A percentile compares a stretch with the other conserved stretches of the same genome.
Conservation (phyloP, 2,113 vertebrate genomes). For the Gallinago jamesoni region DNA sequence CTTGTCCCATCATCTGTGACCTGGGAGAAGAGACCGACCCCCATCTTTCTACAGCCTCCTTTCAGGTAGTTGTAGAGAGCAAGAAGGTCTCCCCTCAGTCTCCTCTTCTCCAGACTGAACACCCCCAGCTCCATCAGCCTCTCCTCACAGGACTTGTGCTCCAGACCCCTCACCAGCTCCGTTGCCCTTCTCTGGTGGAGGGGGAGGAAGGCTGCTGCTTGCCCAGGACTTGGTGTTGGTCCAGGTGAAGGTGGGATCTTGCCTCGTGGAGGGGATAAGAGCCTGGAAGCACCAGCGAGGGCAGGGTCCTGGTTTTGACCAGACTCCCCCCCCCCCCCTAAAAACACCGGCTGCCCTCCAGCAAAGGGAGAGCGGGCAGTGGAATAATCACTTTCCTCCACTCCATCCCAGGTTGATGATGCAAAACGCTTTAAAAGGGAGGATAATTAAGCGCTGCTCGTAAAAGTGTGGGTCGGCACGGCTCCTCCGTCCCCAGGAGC, state of each 20-base stretch:
- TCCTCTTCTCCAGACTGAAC: too few species aligned
- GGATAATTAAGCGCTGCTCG: constrained; percentile 31
- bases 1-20: too few species aligned
- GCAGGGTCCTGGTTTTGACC: not conserved
- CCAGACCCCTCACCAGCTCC: too few species aligned
- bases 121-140: too few species aligned
- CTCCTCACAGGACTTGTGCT: too few species aligned
- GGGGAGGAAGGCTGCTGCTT: not conserved
- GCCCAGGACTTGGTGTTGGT: not conserved
- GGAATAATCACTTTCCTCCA: not conserved
- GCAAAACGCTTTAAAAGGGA: constrained; percentile 44
- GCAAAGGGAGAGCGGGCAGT: not conserved
- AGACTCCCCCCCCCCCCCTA: not conserved
- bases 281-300: not conserved
- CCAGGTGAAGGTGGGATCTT: not conserved
- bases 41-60: too few species aligned
- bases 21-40: too few species aligned
- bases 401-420: constrained; percentile 19
- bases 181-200: too few species aligned
- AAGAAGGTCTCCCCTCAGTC: too few species aligned
- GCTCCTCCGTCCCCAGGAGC: not conserved
- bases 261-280: accelerated
- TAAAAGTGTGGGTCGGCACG: not conserved
- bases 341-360: not conserved
- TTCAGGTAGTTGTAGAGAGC: too few species aligned